Conservation (phyloP, 1,140 invertebrate genomes). For the Holotrichia oblita region DNA sequence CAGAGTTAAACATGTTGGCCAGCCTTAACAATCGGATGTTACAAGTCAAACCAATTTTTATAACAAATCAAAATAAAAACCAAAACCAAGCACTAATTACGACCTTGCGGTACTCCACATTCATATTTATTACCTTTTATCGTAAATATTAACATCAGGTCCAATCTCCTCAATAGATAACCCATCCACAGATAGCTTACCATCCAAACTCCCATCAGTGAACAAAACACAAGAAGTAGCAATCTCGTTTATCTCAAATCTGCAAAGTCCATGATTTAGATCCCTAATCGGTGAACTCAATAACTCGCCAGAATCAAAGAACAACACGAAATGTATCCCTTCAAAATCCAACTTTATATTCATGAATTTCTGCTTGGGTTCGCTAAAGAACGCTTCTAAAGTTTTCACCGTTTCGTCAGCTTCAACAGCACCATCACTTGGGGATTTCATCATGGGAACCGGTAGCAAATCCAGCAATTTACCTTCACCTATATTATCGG, state of each 20-base stretch:
- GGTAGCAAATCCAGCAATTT: constrained; percentile 60
- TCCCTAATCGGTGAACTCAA: constrained; percentile 79
- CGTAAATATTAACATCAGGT: constrained; percentile 64
- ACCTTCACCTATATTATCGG: constrained; percentile 66
- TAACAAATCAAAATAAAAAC: too few relatives aligned
- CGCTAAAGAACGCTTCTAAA: constrained; percentile 78
- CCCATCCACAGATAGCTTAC: constrained; percentile 77
- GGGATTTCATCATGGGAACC: constrained; percentile 46
- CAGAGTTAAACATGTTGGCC: background rate
- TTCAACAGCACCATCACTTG: constrained; percentile 45
- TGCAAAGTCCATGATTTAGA: constrained; percentile 75
- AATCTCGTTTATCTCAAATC: constrained; percentile 76
- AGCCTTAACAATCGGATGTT: too few relatives aligned
- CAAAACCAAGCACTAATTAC: too few relatives aligned
- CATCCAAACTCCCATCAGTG: constrained; percentile 75
- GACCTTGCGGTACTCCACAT: too few relatives aligned
- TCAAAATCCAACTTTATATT: constrained; percentile 71
- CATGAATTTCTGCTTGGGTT: constrained; percentile 70
- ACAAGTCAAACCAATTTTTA: too few relatives aligned
- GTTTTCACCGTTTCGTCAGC: constrained; percentile 74
- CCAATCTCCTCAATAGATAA: constrained; percentile 78
- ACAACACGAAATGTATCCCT: constrained; percentile 74
- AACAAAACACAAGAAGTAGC: constrained; percentile 70
- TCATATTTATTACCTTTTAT: constrained; percentile 54
- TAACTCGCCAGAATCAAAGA: constrained; percentile 78